These are phyloP conservation scores for Machimus rusticus DNA, from an alignment of 2,888 invertebrate genomes.

Conservation along the genomic window DNA sequence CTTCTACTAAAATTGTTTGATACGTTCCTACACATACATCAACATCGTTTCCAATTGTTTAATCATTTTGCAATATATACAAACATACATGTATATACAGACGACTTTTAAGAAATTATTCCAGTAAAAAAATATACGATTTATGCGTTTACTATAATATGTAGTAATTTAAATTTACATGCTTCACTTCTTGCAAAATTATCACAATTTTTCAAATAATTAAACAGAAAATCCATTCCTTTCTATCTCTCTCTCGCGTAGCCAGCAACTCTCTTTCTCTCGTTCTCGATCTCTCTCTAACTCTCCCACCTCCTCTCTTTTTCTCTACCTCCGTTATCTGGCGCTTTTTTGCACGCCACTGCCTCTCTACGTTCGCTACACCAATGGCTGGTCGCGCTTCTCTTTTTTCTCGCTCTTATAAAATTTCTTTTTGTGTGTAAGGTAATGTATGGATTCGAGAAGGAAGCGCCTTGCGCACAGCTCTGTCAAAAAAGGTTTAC, in stretches of 20 bases:
- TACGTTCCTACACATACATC: constrained; percentile 6
- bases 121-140: constrained; percentile 40
- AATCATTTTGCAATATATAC: constrained; percentile 4
- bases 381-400: background rate
- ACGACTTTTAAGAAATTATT: constrained; percentile 23
- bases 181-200: constrained; percentile 22
- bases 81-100: constrained; percentile 33
- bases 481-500: background rate
- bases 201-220: constrained; percentile 37
- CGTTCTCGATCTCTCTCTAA: background rate
- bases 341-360: background rate
- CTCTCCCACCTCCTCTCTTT: background rate
- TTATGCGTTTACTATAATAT: constrained; percentile 24
- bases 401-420: background rate
- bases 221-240: constrained; percentile 13
- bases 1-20: background rate
- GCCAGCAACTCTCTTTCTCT: background rate
- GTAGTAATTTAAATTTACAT: constrained; percentile 37
- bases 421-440: background rate
- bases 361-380: background rate
- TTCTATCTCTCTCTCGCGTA: background rate
- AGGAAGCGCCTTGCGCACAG: background rate
- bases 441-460: background rate
- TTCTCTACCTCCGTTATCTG: background rate
- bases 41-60: constrained; percentile 13